Conservation (phyloP, 1,140 invertebrate species). For the Calliphora vicina region DNA sequence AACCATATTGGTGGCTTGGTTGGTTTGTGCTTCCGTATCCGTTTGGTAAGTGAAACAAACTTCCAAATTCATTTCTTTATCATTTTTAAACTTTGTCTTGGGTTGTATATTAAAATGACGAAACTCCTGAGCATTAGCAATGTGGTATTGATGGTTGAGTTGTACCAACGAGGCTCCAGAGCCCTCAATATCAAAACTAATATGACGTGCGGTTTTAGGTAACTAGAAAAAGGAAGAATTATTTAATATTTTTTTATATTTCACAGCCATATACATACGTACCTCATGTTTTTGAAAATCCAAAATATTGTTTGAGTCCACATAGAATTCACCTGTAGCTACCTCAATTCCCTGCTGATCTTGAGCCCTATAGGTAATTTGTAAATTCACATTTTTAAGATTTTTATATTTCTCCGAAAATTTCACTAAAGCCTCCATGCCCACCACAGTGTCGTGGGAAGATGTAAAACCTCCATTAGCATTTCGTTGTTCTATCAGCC, state of each 20-base stretch:
- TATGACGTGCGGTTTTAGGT: slow-evolving; percentile 44
- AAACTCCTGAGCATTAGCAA: slow-evolving; percentile 80
- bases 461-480: slow-evolving; percentile 77
- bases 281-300: slow-evolving; percentile 64
- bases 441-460: slow-evolving; percentile 72
- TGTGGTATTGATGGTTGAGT: slow-evolving; percentile 80
- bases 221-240: too few species aligned
- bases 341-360: slow-evolving; percentile 38
- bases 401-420: slow-evolving; percentile 63
- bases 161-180: slow-evolving; percentile 78
- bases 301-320: slow-evolving; percentile 63
- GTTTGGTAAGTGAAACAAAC: slow-evolving; percentile 67
- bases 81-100: slow-evolving; percentile 77
- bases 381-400: slow-evolving; percentile 47
- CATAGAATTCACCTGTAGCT: slow-evolving; percentile 58
- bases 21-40: slow-evolving; percentile 31
- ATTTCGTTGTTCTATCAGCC: slow-evolving; percentile 77
- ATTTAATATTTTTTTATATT: too few species aligned
- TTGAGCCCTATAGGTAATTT: slow-evolving; percentile 51
- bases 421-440: too few species aligned
- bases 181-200: slow-evolving; percentile 73
- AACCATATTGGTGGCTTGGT: slow-evolving; percentile 81
- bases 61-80: too few species aligned
- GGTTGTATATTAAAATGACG: slow-evolving; percentile 82
- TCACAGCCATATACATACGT: too few species aligned